Evolutionary conservation across 2,797 vertebrate species (phyloP).

Genomic region (Micrastur ruficollis): DNA sequence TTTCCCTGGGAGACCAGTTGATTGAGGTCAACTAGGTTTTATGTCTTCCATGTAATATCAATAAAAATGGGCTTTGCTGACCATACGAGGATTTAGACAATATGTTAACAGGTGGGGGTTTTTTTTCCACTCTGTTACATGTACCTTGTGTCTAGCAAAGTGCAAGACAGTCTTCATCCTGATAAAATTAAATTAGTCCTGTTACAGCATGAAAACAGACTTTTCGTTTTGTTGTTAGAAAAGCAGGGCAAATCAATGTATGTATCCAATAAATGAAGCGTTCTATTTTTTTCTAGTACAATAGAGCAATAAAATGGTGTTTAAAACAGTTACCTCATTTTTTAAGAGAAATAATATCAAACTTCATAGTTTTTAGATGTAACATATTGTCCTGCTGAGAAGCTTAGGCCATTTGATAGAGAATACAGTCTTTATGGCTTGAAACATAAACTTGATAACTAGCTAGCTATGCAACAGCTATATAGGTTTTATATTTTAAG

Average conservation of each 20-base stretch:
- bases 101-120: not conserved
- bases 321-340: not conserved
- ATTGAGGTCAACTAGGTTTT: conserved; percentile 12
- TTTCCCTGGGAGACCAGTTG: not conserved
- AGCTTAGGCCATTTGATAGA: not conserved
- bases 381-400: not conserved
- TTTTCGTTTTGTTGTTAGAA: not conserved
- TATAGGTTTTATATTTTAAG: not conserved
- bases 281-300: not conserved
- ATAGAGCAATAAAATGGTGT: not conserved
- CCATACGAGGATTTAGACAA: not conserved
- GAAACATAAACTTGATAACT: not conserved
- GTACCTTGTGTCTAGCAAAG: not conserved
- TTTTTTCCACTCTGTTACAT: not conserved
- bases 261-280: not conserved
- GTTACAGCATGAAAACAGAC: not conserved
- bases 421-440: not conserved
- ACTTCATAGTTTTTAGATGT: not conserved
- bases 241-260: not conserved
- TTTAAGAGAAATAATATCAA: not conserved
- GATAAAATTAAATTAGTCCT: not conserved
- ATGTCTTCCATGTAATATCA: not conserved
- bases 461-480: not conserved
- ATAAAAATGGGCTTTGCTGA: not conserved
- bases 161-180: not conserved